These are phyloP conservation scores for Empidonax traillii DNA, from an alignment of 2,113 vertebrate species.

Conservation along the genomic window DNA sequence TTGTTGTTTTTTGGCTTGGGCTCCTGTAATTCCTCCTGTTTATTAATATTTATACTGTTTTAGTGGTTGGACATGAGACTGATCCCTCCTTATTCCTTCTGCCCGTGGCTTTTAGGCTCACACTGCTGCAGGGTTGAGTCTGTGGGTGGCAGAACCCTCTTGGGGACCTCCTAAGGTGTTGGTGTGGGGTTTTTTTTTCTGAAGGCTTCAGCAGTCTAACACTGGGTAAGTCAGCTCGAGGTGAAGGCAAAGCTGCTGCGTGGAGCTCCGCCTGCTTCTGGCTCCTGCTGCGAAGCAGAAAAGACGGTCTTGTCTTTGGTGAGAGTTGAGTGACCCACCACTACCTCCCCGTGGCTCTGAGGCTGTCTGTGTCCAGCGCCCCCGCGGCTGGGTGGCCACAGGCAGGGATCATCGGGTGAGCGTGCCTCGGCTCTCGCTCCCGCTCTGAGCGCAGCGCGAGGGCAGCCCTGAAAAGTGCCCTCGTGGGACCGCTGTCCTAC, in stretches of 20 bases:
- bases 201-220: background rate
- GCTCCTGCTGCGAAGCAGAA: slow-evolving; percentile 32
- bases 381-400: background rate
- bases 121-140: background rate
- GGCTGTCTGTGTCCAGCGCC: background rate
- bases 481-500: background rate
- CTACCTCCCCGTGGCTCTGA: background rate
- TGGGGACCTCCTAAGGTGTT: background rate
- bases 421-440: background rate
- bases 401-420: background rate
- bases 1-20: slow-evolving; percentile 19
- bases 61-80: background rate
- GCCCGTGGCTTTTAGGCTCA: background rate
- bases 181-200: background rate
- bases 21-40: background rate
- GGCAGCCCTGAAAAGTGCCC: slow-evolving; percentile 17
- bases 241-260: slow-evolving; percentile 48
- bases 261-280: background rate
- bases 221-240: background rate
- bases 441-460: background rate
- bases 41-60: slow-evolving; percentile 51
- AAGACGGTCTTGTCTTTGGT: slow-evolving; percentile 67
- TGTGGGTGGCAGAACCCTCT: background rate
- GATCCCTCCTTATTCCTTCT: background rate
- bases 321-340: background rate